These are phyloP conservation scores for Odocoileus virginianus DNA, from an alignment of 2,113 vertebrate species.

Conservation along the genomic window DNA sequence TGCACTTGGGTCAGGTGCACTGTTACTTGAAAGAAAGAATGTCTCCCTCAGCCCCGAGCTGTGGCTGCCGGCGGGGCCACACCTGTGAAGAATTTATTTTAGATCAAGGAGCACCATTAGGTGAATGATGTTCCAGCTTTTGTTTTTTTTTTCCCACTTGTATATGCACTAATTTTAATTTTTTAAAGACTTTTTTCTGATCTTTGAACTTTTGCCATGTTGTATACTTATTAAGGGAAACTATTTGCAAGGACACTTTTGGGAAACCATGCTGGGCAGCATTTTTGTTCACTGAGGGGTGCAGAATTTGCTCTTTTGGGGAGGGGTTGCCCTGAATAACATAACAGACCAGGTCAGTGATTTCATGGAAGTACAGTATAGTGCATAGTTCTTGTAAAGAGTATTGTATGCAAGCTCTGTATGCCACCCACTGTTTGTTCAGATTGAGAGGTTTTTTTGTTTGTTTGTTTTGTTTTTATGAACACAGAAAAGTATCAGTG, in stretches of 20 bases:
- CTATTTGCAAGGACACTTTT: slow-evolving; percentile 84
- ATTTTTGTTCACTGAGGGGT: slow-evolving; percentile 83
- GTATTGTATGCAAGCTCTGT: slow-evolving; percentile 79
- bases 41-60: slow-evolving; percentile 88
- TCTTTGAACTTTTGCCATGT: slow-evolving; percentile 90
- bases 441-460: slow-evolving; percentile 40
- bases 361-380: slow-evolving; percentile 77
- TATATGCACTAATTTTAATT: slow-evolving; percentile 99
- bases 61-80: slow-evolving; percentile 86
- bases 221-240: slow-evolving; percentile 86
- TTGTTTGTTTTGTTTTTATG: slow-evolving; percentile 54
- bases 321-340: slow-evolving; percentile 79
- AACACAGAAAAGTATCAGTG: slow-evolving; percentile 61
- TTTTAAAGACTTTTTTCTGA: slow-evolving; percentile 88
- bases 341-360: slow-evolving; percentile 82
- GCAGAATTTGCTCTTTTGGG: slow-evolving; percentile 79
- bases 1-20: slow-evolving; percentile 96
- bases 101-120: slow-evolving; percentile 90
- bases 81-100: slow-evolving; percentile 90
- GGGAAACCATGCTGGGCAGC: slow-evolving; percentile 73
- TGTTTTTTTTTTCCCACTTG: slow-evolving; percentile 88
- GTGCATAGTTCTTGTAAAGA: slow-evolving; percentile 76
- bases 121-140: slow-evolving; percentile 91
- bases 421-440: slow-evolving; percentile 81
- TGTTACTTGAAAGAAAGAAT: slow-evolving; percentile 94